Evolutionary conservation across 2,888 invertebrate genomes (phyloP), one percentile per base, ranked within the genome.

Genomic region (Volucella inanis): DNA sequence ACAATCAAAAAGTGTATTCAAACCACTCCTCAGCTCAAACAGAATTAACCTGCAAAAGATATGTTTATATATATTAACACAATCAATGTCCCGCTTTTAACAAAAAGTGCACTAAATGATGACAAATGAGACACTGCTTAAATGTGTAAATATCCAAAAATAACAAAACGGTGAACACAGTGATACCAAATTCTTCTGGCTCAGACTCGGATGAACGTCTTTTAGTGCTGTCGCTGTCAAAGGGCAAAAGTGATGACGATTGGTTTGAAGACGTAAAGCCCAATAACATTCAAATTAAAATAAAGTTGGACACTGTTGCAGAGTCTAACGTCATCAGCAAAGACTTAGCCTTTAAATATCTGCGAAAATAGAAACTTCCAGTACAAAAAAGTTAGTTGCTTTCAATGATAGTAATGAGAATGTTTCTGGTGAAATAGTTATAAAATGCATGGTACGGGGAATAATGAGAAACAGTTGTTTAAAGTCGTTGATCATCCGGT

Each of bases 61-160:
- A 61, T 54, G 71, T 61, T 12, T 59, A 59, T 50, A 18, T 38
- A 31, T 54, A 72, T 14, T n/a, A 10, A 72, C 38, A 54, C 10
- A 72, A 61, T 31, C 41, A 72, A 43, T 72, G 72, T 18, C 59
- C 71, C 18, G 8, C 61, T 31, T 1, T 71, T 15, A 72, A 72
- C n/a, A 72, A 54, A 62, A 49, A 9, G 52, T 72, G 62, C 62
- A 72, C 14, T 54, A 72, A 72, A 50, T 71, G 71, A 61, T 61
- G 52, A 45, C 11, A 2, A 18, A 18, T 18, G 18, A 2, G 18
- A 2, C 18, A 1, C 18, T 18, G 1, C 2, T 1, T 18, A 18
- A 18, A 18, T 18, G 2, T 18, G 18, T 2, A 18, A 18, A 18
- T n/a, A n/a, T n/a, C n/a, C 1, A 18, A 18, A 18, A 18, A 18